Base-by-base conservation (phyloP, 1,140 invertebrate genomes). In the Drosophila oshimai region DNA sequence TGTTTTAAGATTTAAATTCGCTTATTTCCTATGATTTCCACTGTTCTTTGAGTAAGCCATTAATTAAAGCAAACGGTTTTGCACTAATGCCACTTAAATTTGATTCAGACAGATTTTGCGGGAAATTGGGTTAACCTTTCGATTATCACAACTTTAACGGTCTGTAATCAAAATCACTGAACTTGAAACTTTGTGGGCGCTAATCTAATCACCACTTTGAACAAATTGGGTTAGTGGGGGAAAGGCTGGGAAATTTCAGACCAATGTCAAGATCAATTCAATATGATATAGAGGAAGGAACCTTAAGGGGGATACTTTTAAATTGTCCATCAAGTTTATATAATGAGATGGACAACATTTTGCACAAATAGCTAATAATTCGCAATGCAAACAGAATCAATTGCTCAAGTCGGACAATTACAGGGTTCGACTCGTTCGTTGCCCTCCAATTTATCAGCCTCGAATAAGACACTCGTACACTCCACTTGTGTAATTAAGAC, bases 111-210 rank as follows among this genome's bases (percentile, higher is more conserved):
- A 37, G 31, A 64, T 31, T 28, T 36, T 18, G 36, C 6, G 22
- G 31, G 2, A 0, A 26, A 13, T 45, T 45, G 1, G 15, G 31
- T 47, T 24, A 62, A 24, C 24, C 13, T 26, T 37, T 29, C 6
- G 44, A 47, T 64, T 49, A 18, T 24, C 13, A 55, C 60, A 73
- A 36, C 42, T 42, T 72, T 47, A 62, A 55, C 49, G 24, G 34
- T 28, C 39, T 29, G 51, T 41, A 61, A 76, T 31, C 17, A 54
- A 51, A 83, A 33, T 57, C 78, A 78, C 41, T 70, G 62, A 83
- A 70, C 62, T 78, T 51, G 62, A 74, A 84, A 84, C 36, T 74
- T 41, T 31, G 33, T 12, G 29, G 22, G 31, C 54, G 51, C 24
- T 69, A 46, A 70, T 70, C 22, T 65, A 55, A 47, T 53, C 53